A percentile compares a stretch with the other conserved stretches of the same genome.
phyloP scores from a whole-genome alignment of 1,140 invertebrate genomes.

The Odontomachus brunneus region DNA sequence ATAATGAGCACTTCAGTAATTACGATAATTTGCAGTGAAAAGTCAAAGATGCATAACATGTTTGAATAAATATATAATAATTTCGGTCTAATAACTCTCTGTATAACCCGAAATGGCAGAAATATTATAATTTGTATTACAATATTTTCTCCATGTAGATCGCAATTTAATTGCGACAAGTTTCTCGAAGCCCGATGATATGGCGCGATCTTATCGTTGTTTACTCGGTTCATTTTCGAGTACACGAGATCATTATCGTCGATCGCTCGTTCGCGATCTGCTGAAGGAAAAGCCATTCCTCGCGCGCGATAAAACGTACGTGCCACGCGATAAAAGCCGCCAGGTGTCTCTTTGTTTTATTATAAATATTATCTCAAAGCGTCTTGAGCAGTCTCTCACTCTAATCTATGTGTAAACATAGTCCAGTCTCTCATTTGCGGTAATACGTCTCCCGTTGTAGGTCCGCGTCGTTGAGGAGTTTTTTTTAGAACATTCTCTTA shows the following conservation, averaged over 20 bases:
- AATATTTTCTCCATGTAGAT: too few relatives aligned
- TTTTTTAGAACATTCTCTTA: neutral
- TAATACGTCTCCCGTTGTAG: neutral
- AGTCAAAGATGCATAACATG: too few relatives aligned
- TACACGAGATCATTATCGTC: neutral
- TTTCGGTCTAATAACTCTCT: too few relatives aligned
- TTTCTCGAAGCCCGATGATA: neutral
- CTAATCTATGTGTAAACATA: neutral
- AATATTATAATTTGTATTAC: too few relatives aligned
- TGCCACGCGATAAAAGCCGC: neutral
- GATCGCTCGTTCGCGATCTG: slow-evolving; percentile 14
- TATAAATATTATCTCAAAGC: slow-evolving; percentile 12
- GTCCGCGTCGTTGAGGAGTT: neutral
- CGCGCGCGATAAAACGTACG: neutral
- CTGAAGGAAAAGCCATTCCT: neutral
- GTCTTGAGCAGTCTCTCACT: neutral
- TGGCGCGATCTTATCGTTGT: slow-evolving; percentile 20
- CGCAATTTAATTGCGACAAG: neutral
- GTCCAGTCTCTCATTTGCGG: neutral
- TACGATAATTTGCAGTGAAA: too few relatives aligned
- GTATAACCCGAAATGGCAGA: too few relatives aligned
- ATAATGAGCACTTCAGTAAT: too few relatives aligned
- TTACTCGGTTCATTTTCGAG: slow-evolving; percentile 7
- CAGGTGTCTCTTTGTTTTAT: neutral
- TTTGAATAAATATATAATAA: too few relatives aligned